These are phyloP conservation scores for Papilio dardanus DNA, from an alignment of 1,140 invertebrate species.

Conservation along the genomic window DNA sequence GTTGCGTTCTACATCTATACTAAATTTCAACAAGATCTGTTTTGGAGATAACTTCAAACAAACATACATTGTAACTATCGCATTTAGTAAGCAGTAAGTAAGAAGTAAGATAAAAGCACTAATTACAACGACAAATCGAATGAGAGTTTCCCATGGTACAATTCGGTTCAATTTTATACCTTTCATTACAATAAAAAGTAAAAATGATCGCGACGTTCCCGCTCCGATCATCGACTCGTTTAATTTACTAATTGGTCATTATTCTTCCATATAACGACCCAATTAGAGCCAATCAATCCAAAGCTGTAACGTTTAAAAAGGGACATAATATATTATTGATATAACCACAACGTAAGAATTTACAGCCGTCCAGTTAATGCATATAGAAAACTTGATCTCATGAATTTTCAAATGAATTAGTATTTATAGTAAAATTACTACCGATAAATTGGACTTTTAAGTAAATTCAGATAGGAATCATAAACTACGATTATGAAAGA, in stretches of 20 bases:
- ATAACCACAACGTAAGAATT: slow-evolving; percentile 69
- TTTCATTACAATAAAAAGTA: slow-evolving; percentile 29
- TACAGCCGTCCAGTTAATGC: slow-evolving; percentile 54
- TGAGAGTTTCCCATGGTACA: slow-evolving; percentile 4
- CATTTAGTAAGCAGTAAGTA: too few relatives aligned
- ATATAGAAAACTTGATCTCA: slow-evolving; percentile 53
- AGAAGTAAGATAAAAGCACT: slow-evolving; percentile 37
- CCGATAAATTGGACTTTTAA: slow-evolving; percentile 57
- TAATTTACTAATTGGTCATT: slow-evolving; percentile 79
- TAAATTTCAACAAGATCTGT: too few relatives aligned
- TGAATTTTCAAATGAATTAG: slow-evolving; percentile 54
- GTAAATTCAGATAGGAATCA: slow-evolving; percentile 47
- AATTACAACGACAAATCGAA: not conserved
- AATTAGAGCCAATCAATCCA: slow-evolving; percentile 79
- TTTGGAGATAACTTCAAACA: too few relatives aligned
- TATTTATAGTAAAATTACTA: slow-evolving; percentile 54
- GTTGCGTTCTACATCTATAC: too few relatives aligned
- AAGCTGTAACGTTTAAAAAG: slow-evolving; percentile 65
- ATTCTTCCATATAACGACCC: slow-evolving; percentile 75
- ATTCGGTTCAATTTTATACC: slow-evolving; percentile 4
- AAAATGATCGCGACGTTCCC: slow-evolving; percentile 47
- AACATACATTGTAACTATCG: too few relatives aligned
- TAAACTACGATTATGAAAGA: not conserved
- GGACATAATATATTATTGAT: slow-evolving; percentile 65
- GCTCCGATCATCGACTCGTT: slow-evolving; percentile 57